Evolutionary conservation across 2,888 invertebrate genomes (phyloP), one percentile per base, ranked within the genome.

Genomic region (Anorthoa munda): DNA sequence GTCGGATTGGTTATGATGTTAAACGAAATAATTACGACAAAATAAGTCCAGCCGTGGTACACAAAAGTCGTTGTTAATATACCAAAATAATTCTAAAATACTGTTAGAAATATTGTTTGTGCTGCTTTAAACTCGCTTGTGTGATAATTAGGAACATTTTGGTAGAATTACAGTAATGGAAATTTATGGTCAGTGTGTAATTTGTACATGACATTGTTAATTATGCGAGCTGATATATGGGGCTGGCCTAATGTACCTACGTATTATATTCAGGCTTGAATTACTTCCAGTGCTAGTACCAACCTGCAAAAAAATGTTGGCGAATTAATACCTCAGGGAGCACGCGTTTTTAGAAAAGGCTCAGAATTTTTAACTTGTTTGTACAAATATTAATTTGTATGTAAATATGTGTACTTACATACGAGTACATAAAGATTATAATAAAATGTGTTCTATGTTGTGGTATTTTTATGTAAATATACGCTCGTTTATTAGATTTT

Each of bases 121-220:
- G 59, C 21, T 15, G 74, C 81, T 58, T 66, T 82, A 48, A 72
- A 83, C 50, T 73, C 79, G 56, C 79, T 78, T 78, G 61, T 58
- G 58, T 68, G 66, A 59, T 83, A 82, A 83, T 79, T 83, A 80
- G 68, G 61, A 83, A 63, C 74, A 68, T 83, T 80, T 80, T 73
- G 59, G 65, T 50, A 23, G 58, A 72, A 83, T 79, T 69, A 80
- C 53, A 13, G 53, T 83, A 80, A 80, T 83, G 45, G 68, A 73
- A 80, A 80, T 80, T 63, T 80, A 80, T 79, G 80, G 73, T 48
- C 83, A 68, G 73, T 51, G 50, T 59, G 53, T 82, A 80, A 82
- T 80, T 80, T 80, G 83, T 66, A 80, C 73, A 80, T 78, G 79
- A 80, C 79, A 79, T 59, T 68, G 73, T 78, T 83, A 78, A 80